Percentiles rank a stretch among this genome's conserved stretches.
These are phyloP conservation scores for Prolemur simus DNA, from an alignment of 2,113 vertebrate species.

Conservation along the genomic window DNA sequence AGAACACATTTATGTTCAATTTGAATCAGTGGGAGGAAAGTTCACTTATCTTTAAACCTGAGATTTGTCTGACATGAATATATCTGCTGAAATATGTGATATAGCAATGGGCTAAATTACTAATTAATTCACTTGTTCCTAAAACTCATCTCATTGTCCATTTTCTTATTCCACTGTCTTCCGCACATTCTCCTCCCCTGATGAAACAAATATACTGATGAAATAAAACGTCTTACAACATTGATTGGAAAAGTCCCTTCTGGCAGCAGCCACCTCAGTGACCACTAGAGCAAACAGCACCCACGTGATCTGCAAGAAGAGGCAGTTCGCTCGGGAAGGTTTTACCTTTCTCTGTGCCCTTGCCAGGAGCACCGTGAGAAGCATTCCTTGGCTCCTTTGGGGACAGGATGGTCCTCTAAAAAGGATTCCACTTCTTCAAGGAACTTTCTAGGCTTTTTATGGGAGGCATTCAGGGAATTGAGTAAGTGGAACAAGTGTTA, in stretches of 20 bases:
- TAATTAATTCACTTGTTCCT: background rate
- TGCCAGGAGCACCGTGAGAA: background rate
- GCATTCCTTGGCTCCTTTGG: background rate
- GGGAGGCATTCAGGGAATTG: background rate
- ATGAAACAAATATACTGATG: background rate
- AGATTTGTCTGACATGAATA: background rate
- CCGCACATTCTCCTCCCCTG: background rate
- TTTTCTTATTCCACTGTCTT: constrained; percentile 26
- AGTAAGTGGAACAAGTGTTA: background rate
- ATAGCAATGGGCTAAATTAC: background rate
- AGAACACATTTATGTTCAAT: background rate
- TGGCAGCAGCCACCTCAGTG: background rate
- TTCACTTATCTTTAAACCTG: background rate
- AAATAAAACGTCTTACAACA: background rate
- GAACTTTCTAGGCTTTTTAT: background rate
- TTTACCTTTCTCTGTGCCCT: background rate
- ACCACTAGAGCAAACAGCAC: background rate
- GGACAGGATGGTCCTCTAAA: background rate
- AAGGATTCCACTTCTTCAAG: background rate
- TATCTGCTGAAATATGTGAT: background rate
- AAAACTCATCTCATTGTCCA: background rate
- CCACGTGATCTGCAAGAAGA: background rate
- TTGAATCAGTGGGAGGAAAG: background rate
- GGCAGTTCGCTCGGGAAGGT: background rate
- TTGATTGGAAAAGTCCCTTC: background rate